Evolutionary conservation across 2,113 vertebrate species (phyloP).

Genomic region (Todiramphus chloris): DNA sequence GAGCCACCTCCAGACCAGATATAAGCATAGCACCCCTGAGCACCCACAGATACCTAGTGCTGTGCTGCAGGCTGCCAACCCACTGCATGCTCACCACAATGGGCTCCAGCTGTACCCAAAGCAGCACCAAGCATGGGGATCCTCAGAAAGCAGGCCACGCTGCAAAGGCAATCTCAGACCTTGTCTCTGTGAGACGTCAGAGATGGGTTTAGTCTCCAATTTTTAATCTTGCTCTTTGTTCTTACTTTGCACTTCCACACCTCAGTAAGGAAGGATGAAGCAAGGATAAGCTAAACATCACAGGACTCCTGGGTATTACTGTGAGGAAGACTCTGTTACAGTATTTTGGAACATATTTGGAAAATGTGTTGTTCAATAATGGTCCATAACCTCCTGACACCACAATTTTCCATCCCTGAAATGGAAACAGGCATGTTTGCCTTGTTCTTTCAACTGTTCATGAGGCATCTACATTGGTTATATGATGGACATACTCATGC

Average conservation of each 20-base stretch:
- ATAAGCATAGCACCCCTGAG: not conserved
- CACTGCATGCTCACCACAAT: too few species aligned
- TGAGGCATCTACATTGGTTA: not conserved
- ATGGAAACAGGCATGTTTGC: not conserved
- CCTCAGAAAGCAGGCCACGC: not conserved
- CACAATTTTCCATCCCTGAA: not conserved
- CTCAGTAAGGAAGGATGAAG: not conserved
- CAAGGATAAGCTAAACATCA: not conserved
- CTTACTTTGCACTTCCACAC: not conserved
- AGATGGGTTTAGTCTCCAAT: not conserved
- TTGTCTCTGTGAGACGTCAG: not conserved
- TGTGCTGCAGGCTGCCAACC: not conserved
- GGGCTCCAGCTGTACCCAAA: not conserved
- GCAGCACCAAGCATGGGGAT: not conserved
- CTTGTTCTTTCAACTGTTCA: not conserved
- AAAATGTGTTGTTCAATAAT: not conserved
- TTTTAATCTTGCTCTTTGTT: not conserved
- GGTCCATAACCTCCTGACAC: not conserved
- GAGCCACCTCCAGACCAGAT: not conserved
- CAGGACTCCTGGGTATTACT: not conserved
- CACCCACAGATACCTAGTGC: not conserved
- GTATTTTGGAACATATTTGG: not conserved
- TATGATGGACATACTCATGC: not conserved
- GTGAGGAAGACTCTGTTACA: not conserved
- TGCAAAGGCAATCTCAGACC: not conserved